Conservation (phyloP, 2,113 vertebrate genomes). For the Antechinus flavipes region DNA sequence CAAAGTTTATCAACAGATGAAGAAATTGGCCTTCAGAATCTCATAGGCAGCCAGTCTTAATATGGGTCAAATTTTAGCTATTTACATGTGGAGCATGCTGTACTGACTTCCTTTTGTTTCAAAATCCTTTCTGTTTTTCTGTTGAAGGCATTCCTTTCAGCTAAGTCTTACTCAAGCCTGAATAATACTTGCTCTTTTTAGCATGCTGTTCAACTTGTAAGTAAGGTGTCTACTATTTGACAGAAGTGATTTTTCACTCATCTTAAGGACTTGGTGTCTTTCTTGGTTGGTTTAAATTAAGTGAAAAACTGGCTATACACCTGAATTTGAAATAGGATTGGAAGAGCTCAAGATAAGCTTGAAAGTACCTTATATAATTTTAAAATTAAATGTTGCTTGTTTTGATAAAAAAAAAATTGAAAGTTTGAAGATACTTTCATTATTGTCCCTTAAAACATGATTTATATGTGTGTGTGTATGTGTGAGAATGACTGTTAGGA, state of each 20-base stretch:
- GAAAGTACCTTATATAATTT: constrained; percentile 43
- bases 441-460: not conserved
- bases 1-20: constrained; percentile 97
- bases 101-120: not conserved
- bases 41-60: constrained; percentile 33
- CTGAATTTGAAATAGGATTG: constrained; percentile 15
- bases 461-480: too few species aligned
- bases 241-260: not conserved
- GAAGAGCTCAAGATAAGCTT: constrained; percentile 23
- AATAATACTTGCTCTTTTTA: not conserved
- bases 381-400: constrained; percentile 71
- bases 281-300: constrained; percentile 32
- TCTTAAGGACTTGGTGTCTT: not conserved
- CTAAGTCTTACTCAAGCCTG: not conserved
- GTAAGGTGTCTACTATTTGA: not conserved
- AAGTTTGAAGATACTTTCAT: not conserved
- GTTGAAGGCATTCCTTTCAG: not conserved
- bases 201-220: not conserved
- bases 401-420: not conserved
- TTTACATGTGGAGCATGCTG: not conserved
- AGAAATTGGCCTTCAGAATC: constrained; percentile 96
- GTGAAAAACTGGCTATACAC: not conserved
- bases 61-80: not conserved
- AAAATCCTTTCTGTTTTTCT: not conserved
- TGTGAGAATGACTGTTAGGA: not conserved